Base-by-base conservation (phyloP, 2,113 vertebrate genomes). In the Xenopus borealis region DNA sequence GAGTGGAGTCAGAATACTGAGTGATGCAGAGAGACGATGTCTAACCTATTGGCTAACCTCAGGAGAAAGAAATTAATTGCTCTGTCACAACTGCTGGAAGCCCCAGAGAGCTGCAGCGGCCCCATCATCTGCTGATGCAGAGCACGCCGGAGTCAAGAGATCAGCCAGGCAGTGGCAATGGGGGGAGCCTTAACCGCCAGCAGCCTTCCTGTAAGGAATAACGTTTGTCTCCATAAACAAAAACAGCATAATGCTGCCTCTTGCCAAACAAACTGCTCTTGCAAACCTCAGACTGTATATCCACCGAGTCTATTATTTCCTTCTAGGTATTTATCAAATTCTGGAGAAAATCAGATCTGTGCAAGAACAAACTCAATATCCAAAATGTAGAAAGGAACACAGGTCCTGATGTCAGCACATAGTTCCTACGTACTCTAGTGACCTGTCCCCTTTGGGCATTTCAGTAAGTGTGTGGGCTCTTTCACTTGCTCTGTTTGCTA, bases 11-110 rank as follows among this genome's bases (percentile, higher is more conserved):
- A 44, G 50, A 52, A 63, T 58, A 55, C 47, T 76, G 73, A 77
- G 67, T 70, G 74, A 77, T 70, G 59, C 66, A 47, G 63, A 70
- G n/a, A 70, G 67, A 59, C 59, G 69, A 66, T 69, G 73, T 69
- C 66, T 75, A 75, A 75, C 73, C 73, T 69, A 59, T 64, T 47
- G 19, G 66, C 66, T 77, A 70, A 70, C 74, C 67, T 44, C 67
- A 77, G 67, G 74, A 77, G 66, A 70, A 70, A 64, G 66, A 77
- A 77, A 77, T 69, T 77, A 77, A 77, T 77, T 77, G 74, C 74
- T 77, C 74, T 77, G 66, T 77, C 67, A 77, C 59, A 77, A 67
- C 10, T 47, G 53, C 74, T 70, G 61, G 66, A 77, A 64, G 47
- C 74, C 66, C 67, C 18, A 18, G 66, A 75, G 74, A 77, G 61